Base-by-base conservation (phyloP, 2,113 vertebrate species). In the Sylvia atricapilla region DNA sequence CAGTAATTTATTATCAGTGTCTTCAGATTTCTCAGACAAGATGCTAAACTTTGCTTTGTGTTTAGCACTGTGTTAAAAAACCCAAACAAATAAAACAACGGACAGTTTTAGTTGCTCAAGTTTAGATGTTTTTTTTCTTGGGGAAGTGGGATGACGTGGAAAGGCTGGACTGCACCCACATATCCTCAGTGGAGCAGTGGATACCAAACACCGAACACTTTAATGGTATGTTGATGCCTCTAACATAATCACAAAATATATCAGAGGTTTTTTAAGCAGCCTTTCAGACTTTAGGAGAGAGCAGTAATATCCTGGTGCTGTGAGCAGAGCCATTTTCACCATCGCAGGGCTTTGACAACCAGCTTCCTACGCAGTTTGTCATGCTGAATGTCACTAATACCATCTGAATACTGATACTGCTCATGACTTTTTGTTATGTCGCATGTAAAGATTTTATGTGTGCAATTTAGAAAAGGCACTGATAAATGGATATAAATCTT, bases 271-370 rank as follows among this genome's bases (percentile, higher is more conserved):
- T 74, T 91, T 90, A 44, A 83, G 90, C 62, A 94, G 43, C 55
- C 66, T 93, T 93, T 94, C 90, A 93, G 89, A 87, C 85, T 87
- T 74, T 13, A 35, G 53, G 66, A 95, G 76, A 97, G 87, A 96
- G 92, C 94, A 96, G 90, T 33, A 87, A 76, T 95, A 83, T 89
- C 94, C 97, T 90, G 47, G 20, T 97, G 72, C 95, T 70, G 78
- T 81, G 94, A 98, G 94, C 64, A 19, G 94, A 96, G 80, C 39
- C 92, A 84, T 97, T 97, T 97, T 92, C 95, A 93, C 96, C 94
- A 96, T 91, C 95, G 87, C 46, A 66, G 63, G 82, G 83, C 74
- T 93, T 82, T 96, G 97, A 97, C 96, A 97, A 93, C 46, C 41
- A 74, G 69, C 96, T 97, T 97, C 96, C 94, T 84, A 95, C 46